Evolutionary conservation across 2,113 vertebrate genomes (phyloP).

Genomic region (Rhinoptilus africanus): DNA sequence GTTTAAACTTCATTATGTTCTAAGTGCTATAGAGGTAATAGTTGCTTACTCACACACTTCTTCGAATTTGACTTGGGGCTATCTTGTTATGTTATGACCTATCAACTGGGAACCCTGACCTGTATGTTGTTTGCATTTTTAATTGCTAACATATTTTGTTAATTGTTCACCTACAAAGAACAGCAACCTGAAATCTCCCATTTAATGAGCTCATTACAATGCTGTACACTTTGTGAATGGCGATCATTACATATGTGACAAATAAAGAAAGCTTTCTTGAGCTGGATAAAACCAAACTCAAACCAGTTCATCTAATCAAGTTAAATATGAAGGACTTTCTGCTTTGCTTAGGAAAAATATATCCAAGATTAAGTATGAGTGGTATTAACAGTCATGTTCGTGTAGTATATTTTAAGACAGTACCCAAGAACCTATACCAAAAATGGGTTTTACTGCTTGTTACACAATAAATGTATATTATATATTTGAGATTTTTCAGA

Average conservation of each 20-base stretch:
- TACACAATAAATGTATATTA: neutral
- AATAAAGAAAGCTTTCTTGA: neutral
- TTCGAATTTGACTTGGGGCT: constrained; percentile 50
- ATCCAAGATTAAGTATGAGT: neutral
- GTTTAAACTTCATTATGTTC: constrained; percentile 31
- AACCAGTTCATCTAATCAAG: constrained; percentile 1
- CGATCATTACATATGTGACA: neutral
- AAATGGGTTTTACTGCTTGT: neutral
- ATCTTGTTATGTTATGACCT: constrained; percentile 16
- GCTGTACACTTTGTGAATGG: neutral
- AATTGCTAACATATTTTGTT: constrained; percentile 63
- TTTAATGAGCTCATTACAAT: constrained; percentile 69
- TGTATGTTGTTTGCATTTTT: constrained; percentile 15
- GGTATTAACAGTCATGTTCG: neutral
- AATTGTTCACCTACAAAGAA: constrained; percentile 63
- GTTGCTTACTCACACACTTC: constrained; percentile 49
- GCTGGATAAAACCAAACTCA: constrained; percentile 48
- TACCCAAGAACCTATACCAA: neutral
- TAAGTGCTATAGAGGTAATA: constrained; percentile 30
- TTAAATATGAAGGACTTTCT: neutral
- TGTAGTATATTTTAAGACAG: neutral
- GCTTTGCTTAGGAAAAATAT: neutral
- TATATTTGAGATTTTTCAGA: neutral
- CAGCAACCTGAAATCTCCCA: neutral
- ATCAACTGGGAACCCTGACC: constrained; percentile 32